Percentiles rank a stretch among this genome's conserved stretches.
phyloP scores from a whole-genome alignment of 1,140 invertebrate species.

The Plectrocnemia conspersa region DNA sequence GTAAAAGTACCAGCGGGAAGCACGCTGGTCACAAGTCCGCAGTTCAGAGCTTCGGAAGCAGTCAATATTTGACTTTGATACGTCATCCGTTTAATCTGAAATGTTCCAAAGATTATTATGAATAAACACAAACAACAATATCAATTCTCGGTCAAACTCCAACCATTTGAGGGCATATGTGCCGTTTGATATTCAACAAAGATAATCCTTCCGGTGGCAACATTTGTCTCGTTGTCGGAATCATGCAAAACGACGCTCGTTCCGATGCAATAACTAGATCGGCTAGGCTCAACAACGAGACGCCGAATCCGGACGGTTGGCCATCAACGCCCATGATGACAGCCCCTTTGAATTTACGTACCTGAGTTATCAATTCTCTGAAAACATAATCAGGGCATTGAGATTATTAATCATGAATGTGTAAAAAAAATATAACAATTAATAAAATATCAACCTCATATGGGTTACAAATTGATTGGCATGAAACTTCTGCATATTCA shows the following conservation, averaged over 20 bases:
- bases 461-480: conserved; percentile 15
- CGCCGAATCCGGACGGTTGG: conserved; percentile 39
- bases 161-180: conserved; percentile 25
- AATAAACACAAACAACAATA: conserved; percentile 1
- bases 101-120: not conserved
- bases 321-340: conserved; percentile 38
- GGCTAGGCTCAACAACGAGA: conserved; percentile 41
- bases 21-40: conserved; percentile 66
- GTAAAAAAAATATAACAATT: not conserved
- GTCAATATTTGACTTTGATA: conserved; percentile 64
- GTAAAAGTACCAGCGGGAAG: conserved; percentile 67
- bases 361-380: conserved; percentile 25
- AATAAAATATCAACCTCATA: conserved; percentile 14
- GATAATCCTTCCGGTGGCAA: conserved; percentile 29
- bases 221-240: conserved; percentile 23
- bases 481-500: conserved; percentile 16
- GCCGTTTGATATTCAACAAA: conserved; percentile 11
- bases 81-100: conserved; percentile 53
- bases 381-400: not conserved
- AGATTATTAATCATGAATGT: not conserved
- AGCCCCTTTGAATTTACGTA: conserved; percentile 18
- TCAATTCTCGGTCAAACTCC: not conserved
- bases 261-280: conserved; percentile 44
- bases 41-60: conserved; percentile 63
- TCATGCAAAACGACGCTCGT: conserved; percentile 40